Percentiles rank a stretch among this genome's conserved stretches.
phyloP scores from a whole-genome alignment of 2,113 vertebrate genomes.

The Thalassarche chlororhynchos region DNA sequence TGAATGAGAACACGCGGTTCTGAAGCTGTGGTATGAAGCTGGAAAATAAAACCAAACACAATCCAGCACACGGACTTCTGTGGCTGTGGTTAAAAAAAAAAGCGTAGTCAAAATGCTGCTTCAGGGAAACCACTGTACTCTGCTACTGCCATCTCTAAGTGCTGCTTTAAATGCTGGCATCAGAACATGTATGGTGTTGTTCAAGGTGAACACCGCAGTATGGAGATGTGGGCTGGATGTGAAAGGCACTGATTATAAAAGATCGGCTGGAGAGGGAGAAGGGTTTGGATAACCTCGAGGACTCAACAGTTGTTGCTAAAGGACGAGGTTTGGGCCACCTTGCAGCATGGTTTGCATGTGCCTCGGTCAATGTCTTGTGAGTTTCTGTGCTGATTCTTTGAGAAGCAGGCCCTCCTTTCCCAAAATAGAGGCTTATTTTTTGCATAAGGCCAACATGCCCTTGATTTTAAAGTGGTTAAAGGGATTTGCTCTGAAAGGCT shows the following conservation, averaged over 20 bases:
- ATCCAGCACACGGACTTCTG: neutral
- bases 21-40: neutral
- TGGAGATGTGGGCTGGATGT: neutral
- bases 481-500: neutral
- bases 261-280: neutral
- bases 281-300: neutral
- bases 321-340: neutral
- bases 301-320: neutral
- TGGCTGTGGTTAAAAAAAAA: neutral
- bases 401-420: neutral
- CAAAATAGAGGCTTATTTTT: neutral
- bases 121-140: neutral
- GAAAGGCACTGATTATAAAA: neutral
- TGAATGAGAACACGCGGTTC: neutral
- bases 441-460: neutral
- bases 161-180: neutral
- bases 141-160: neutral
- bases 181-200: neutral
- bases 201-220: neutral
- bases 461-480: neutral
- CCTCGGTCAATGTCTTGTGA: neutral
- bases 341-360: neutral
- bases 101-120: neutral
- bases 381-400: neutral
- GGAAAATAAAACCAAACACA: neutral